Conservation (phyloP, 2,113 vertebrate genomes). For the Mirza zaza region DNA sequence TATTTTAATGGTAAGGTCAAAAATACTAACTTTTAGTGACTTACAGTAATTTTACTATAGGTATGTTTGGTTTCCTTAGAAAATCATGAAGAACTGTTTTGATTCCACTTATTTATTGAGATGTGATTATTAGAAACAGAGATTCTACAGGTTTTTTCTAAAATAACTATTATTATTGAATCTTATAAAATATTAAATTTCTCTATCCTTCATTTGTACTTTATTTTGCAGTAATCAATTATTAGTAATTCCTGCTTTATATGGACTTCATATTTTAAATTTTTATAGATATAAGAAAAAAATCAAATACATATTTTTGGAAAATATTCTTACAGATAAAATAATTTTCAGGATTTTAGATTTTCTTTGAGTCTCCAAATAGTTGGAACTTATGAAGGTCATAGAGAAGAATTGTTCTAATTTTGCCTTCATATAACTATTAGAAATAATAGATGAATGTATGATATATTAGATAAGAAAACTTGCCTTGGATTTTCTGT, state of each 20-base stretch:
- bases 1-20: not conserved
- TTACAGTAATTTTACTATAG: not conserved
- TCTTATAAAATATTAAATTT: not conserved
- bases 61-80: not conserved
- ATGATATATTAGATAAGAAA: not conserved
- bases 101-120: not conserved
- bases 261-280: not conserved
- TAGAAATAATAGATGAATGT: not conserved
- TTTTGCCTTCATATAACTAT: not conserved
- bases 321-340: not conserved
- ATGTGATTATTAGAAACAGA: not conserved
- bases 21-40: not conserved
- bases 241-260: not conserved
- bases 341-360: not conserved
- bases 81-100: not conserved
- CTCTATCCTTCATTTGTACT: not conserved
- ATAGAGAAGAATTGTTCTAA: not conserved
- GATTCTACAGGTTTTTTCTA: not conserved
- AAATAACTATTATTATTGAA: not conserved
- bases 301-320: not conserved
- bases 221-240: not conserved
- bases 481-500: not conserved
- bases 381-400: not conserved
- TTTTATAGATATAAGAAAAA: not conserved
- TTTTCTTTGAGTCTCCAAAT: not conserved